These are phyloP conservation scores for Cisticola juncidis DNA, from an alignment of 2,113 vertebrate genomes.

Conservation along the genomic window DNA sequence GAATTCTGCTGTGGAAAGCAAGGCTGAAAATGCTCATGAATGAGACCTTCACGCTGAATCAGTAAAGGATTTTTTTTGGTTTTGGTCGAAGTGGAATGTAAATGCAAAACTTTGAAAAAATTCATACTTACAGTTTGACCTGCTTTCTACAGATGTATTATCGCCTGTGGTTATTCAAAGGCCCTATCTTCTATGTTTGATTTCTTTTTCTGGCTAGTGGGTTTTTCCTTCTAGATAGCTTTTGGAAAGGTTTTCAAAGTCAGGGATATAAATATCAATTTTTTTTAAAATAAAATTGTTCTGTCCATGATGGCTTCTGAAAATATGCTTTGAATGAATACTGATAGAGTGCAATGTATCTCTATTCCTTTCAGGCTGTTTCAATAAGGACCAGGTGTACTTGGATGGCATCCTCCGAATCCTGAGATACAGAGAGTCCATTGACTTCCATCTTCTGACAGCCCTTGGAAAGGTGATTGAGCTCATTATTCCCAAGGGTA, in stretches of 20 bases:
- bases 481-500: neutral
- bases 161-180: neutral
- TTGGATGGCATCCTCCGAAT: slow-evolving; percentile 90
- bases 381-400: slow-evolving; percentile 96
- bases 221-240: neutral
- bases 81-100: neutral
- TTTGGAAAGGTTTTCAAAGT: neutral
- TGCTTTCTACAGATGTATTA: neutral
- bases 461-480: slow-evolving; percentile 90
- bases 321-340: neutral
- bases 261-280: neutral
- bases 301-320: neutral
- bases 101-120: neutral
- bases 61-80: neutral
- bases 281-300: neutral
- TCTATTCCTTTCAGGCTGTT: slow-evolving; percentile 81
- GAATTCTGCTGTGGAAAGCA: neutral
- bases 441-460: slow-evolving; percentile 89
- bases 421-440: slow-evolving; percentile 86
- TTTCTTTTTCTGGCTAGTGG: neutral
- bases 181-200: neutral
- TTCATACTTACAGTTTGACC: neutral
- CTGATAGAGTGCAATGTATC: neutral
- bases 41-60: neutral
- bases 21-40: neutral